Percentiles rank a stretch among this genome's conserved stretches.
Evolutionary conservation across 2,113 vertebrate species (phyloP).

Genomic region (Agelaius phoeniceus): DNA sequence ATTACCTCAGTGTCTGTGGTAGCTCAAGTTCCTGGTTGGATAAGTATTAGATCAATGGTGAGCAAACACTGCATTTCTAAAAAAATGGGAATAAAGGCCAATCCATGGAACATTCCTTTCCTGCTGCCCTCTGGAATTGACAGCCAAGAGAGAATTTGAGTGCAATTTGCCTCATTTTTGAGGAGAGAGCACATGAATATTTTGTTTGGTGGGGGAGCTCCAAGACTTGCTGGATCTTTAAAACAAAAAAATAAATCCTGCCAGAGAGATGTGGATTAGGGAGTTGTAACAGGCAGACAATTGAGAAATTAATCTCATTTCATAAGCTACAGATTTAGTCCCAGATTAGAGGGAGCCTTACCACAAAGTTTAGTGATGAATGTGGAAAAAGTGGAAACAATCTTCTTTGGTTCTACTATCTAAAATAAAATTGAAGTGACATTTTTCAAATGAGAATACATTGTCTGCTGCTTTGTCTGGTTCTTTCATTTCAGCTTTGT

Average conservation of each 20-base stretch:
- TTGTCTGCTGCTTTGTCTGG: conserved; percentile 39
- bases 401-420: neutral
- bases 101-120: neutral
- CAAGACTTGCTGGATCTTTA: neutral
- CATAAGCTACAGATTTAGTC: neutral
- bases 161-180: neutral
- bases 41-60: neutral
- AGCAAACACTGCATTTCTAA: neutral
- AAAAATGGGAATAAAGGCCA: neutral
- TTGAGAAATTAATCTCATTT: conserved; percentile 22
- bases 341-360: neutral
- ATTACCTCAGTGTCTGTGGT: neutral
- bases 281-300: neutral
- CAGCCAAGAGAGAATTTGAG: neutral
- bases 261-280: neutral
- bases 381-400: neutral
- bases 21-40: neutral
- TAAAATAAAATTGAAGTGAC: conserved; percentile 38
- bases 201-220: neutral
- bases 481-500: conserved; percentile 67
- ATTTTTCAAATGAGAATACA: conserved; percentile 46
- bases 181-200: neutral
- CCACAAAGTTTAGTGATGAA: neutral
- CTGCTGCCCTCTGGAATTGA: neutral
- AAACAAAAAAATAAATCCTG: neutral